Conservation (phyloP, 2,797 vertebrate genomes). For the Ataeniobius toweri region DNA sequence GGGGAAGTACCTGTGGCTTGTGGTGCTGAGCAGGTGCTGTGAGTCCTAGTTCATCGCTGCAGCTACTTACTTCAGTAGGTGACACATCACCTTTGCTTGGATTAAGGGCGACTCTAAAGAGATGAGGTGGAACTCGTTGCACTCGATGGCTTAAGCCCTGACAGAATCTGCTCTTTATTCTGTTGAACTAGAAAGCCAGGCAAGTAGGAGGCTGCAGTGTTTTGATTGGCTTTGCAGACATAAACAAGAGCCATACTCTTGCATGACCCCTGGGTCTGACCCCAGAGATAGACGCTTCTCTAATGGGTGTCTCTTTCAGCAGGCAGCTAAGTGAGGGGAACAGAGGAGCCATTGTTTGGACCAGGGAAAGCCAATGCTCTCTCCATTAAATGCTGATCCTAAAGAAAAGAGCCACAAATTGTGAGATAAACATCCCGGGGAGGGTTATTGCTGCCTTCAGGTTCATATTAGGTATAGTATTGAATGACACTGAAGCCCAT, state of each 20-base stretch:
- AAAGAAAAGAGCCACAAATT: conserved; percentile 50
- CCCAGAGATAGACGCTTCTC: conserved; percentile 83
- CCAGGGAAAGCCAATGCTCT: conserved; percentile 74
- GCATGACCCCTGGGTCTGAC: conserved; percentile 79
- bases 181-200: conserved; percentile 31
- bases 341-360: conserved; percentile 82
- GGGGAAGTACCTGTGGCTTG: conserved; percentile 30
- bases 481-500: not conserved
- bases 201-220: conserved; percentile 71
- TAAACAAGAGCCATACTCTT: conserved; percentile 85
- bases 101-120: conserved; percentile 19
- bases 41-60: conserved; percentile 39
- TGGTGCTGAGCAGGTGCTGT: conserved; percentile 57
- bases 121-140: conserved; percentile 30
- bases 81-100: conserved; percentile 41
- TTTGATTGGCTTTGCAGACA: conserved; percentile 84
- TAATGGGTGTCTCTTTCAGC: conserved; percentile 87
- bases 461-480: conserved; percentile 34
- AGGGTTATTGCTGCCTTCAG: conserved; percentile 31
- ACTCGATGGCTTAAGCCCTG: conserved; percentile 24
- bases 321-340: conserved; percentile 66
- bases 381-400: conserved; percentile 74
- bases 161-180: conserved; percentile 42
- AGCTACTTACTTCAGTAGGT: conserved; percentile 42
- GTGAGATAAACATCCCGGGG: conserved; percentile 49